phyloP scores from a whole-genome alignment of 2,797 vertebrate genomes.

The Kryptopterus vitreolus region DNA sequence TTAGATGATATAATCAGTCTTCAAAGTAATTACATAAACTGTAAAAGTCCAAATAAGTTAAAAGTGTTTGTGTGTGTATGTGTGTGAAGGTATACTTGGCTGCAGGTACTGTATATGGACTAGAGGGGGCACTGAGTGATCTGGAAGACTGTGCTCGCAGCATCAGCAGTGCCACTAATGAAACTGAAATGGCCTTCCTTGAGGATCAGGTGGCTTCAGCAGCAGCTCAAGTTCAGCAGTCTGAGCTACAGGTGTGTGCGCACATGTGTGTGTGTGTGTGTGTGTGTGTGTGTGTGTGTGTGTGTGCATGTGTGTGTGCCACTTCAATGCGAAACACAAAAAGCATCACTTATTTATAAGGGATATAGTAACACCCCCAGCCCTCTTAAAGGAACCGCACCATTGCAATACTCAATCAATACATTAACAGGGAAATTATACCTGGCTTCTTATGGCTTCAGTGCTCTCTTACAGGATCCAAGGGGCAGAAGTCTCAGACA shows the following conservation, averaged over 20 bases:
- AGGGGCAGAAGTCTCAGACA: too few species aligned
- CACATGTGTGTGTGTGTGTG: neutral
- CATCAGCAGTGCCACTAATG: slow-evolving; percentile 84
- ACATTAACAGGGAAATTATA: too few species aligned
- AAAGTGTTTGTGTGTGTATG: neutral
- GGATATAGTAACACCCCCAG: too few species aligned
- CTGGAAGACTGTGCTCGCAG: slow-evolving; percentile 88
- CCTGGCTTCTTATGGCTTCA: too few species aligned
- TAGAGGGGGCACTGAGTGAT: slow-evolving; percentile 87
- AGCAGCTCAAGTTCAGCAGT: slow-evolving; percentile 92
- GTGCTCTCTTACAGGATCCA: too few species aligned
- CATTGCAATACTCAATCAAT: too few species aligned
- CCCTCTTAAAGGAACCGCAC: too few species aligned
- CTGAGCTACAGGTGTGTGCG: slow-evolving; percentile 86
- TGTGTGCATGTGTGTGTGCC: too few species aligned
- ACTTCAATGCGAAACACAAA: too few species aligned
- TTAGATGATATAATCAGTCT: neutral
- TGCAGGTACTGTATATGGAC: slow-evolving; percentile 88
- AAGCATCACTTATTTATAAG: too few species aligned
- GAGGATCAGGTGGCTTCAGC: slow-evolving; percentile 96
- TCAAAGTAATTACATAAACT: neutral
- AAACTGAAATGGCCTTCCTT: slow-evolving; percentile 86
- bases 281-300: neutral
- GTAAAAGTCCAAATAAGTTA: neutral
- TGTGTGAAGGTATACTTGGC: slow-evolving; percentile 87